Base-by-base conservation (phyloP, 2,797 vertebrate genomes). In the Salarias fasciatus region DNA sequence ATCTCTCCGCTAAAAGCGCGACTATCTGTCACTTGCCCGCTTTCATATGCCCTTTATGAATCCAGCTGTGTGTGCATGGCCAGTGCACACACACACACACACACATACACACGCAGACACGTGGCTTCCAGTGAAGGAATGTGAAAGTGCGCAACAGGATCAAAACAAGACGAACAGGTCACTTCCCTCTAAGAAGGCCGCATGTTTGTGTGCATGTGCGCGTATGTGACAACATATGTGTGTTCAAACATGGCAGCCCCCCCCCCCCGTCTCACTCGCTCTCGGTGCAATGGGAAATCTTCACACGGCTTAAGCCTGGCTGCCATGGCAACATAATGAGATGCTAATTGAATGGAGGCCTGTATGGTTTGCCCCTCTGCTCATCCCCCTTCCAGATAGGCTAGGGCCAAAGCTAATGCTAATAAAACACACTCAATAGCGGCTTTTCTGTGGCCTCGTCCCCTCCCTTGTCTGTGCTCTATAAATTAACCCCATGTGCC, bases 321-420 rank as follows among this genome's bases (percentile, higher is more conserved):
- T 90, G 62, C 88, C 76, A 91, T 91, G 82, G 87, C 75, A 89
- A 92, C 90, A 79, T 90, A 92, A 92, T 92, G 86, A 92, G 84
- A 92, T 92, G 91, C 87, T 91, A 92, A 92, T 91, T 87, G 85
- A 87, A 90, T 87, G 86, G 80, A 87, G 82, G 87, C 83, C 80
- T 88, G 88, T 75, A 81, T 83, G 81, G 76, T 85, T 84, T 60
- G 58, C 70, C 67, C 73, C 80, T 53, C 62, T 66, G 66, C 71
- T 76, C 80, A 62, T 10, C 67, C 65, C 67, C 64, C 58, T 40
- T 59, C 48, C 55, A 56, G 72, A 81, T 63, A 80, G 80, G 83
- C 72, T 76, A 80, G 35, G 71, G 77, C 80, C 79, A 60, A 69
- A 80, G 83, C 82, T 88, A 86, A 84, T 63, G 86, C 82, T 88